These are phyloP conservation scores for Metellina segmentata DNA, from an alignment of 2,888 invertebrate species.

Conservation along the genomic window DNA sequence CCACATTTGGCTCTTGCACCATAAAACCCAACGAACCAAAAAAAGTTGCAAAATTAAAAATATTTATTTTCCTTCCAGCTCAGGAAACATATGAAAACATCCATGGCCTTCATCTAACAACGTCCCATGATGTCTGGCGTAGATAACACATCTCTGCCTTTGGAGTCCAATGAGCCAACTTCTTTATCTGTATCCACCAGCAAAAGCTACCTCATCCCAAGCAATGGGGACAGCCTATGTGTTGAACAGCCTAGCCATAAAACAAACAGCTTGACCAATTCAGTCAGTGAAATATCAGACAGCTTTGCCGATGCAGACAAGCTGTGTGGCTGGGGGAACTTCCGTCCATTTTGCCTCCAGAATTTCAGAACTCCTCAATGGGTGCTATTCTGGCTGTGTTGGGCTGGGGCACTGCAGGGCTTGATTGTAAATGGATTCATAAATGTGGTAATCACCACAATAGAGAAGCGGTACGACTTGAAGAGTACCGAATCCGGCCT, in stretches of 20 bases:
- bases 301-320: constrained; percentile 79
- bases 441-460: constrained; percentile 92
- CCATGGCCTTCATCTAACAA: background rate
- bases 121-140: constrained; percentile 21
- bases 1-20: too few species aligned
- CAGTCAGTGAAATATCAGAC: constrained; percentile 61
- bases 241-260: constrained; percentile 33
- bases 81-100: background rate
- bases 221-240: constrained; percentile 18
- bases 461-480: constrained; percentile 90
- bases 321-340: constrained; percentile 86
- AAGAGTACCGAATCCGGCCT: constrained; percentile 91
- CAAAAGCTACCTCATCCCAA: constrained; percentile 63
- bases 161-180: constrained; percentile 5
- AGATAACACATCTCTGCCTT: constrained; percentile 10
- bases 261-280: constrained; percentile 34
- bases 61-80: background rate
- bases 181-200: constrained; percentile 54
- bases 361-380: constrained; percentile 88
- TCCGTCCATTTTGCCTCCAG: constrained; percentile 85
- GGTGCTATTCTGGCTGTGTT: constrained; percentile 90
- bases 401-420: constrained; percentile 91
- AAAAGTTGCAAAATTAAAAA: too few species aligned
- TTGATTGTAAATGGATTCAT: constrained; percentile 93
- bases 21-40: too few species aligned